Conservation (phyloP, 2,888 invertebrate genomes). For the Dioctria linearis region DNA sequence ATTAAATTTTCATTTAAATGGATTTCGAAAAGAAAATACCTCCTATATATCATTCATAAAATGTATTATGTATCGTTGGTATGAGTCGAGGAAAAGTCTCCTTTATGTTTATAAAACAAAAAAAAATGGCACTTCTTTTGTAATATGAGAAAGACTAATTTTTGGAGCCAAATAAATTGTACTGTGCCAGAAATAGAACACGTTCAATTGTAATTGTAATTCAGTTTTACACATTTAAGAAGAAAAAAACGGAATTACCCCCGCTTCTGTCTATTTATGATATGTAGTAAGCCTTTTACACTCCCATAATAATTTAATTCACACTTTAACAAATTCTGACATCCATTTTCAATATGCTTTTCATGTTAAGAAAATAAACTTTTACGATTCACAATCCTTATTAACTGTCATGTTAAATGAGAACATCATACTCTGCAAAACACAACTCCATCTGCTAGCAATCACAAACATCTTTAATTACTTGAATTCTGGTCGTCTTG, state of each 20-base stretch:
- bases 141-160: too few relatives aligned
- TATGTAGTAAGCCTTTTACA: neutral
- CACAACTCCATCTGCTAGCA: neutral
- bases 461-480: conserved; percentile 38
- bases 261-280: neutral
- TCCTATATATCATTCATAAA: too few relatives aligned
- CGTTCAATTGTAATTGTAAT: too few relatives aligned
- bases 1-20: neutral
- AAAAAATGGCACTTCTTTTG: too few relatives aligned
- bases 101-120: too few relatives aligned
- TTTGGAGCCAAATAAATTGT: too few relatives aligned
- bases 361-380: conserved; percentile 22
- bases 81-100: too few relatives aligned
- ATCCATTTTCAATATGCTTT: conserved; percentile 12
- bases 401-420: neutral
- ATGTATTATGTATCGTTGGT: too few relatives aligned
- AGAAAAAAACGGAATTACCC: too few relatives aligned
- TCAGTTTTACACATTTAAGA: too few relatives aligned
- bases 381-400: conserved; percentile 25
- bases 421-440: neutral
- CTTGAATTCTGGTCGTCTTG: conserved; percentile 7
- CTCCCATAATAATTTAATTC: neutral
- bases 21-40: too few relatives aligned
- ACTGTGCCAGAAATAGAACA: too few relatives aligned
- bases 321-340: neutral